Evolutionary conservation across 2,797 vertebrate species (phyloP), one percentile per base, ranked within the genome.

Genomic region (Siniperca obscura): DNA sequence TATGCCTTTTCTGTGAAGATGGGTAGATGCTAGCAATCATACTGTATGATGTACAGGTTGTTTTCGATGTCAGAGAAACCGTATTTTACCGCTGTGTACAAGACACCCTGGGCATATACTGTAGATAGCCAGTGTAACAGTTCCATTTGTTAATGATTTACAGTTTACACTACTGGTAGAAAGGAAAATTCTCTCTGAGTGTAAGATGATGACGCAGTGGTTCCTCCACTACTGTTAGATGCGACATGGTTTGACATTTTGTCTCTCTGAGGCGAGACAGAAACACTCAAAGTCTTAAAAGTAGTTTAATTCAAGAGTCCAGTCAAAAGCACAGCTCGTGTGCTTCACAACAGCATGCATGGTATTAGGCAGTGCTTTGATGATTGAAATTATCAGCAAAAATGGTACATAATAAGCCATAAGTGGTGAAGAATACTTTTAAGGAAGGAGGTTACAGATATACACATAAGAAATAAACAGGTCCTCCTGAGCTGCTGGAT

Each of bases 81-180:
- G 42, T 40, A 69, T 50, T 80, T 44, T 21, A 30, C 59, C 57
- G 52, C 69, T 55, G 7, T 50, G 21, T 80, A 75, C 6, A 82
- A 55, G 36, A 69, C 30, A 76, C 52, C 10, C 13, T 10, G 25
- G 16, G 27, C 52, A 73, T 60, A 19, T 38, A 78, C 61, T 65
- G 48, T 5, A 82, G 52, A 87, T 59, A 84, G 74, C 7, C 11
- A 69, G n/a, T 13, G 68, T 53, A 72, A 80, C 56, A 56, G 67
- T 64, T 70, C 17, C 13, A 56, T 56, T 67, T 78, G 80, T 90
- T 60, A 91, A 88, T 89, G 68, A 91, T 87, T 86, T 60, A 90
- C 77, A 83, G 52, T 78, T 76, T 16, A 81, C 56, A 70, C 70
- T 64, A 73, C 27, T 69, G 30, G 12, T 9, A 61, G 48, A 86